Evolutionary conservation across 2,888 invertebrate genomes (phyloP), one percentile per base, ranked within the genome.

Genomic region (Tinea trinotella): DNA sequence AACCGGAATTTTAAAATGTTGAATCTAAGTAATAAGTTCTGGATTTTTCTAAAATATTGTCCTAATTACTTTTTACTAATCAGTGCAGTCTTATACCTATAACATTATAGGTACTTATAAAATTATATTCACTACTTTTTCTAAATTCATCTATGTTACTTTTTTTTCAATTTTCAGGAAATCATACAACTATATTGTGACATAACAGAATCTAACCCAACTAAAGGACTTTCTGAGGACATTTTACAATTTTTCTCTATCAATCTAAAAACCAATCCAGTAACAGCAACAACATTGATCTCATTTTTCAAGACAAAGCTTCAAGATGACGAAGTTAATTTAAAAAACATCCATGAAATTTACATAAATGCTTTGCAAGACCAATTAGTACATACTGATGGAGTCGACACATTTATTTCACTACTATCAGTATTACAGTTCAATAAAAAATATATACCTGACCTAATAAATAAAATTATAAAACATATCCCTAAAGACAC

Each of bases 181-280:
- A 65, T 84, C 12, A 58, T 78, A 57, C 71, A 76, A 62, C 63
- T 76, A 54, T 67, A 71, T 58, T 69, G 74, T 64, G 68, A 77
- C 56, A 61, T 66, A 53, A 70, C 71, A 62, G 72, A 72, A 65
- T 68, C 67, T 13, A 79, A 71, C 64, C 62, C 64, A 59, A 65
- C 60, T 50, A 67, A 64, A 66, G 70, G 66, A 54, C 73, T 74
- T 9, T 77, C 76, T 9, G 63, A 68, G 53, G 65, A 75, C 54
- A 64, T 71, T 55, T 58, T 79, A 15, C 62, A 72, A 34, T 87
- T 87, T 63, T 66, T 89, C 13, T 79, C 76, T 67, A 58, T 60
- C 22, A 87, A 87, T 67, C 64, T 89, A 55, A 71, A 68, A 60
- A 65, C 60, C 30, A 82, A 84, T 64, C 87, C 88, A 44, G 74